These are phyloP conservation scores for Alsophila aescularia DNA, from an alignment of 2,888 invertebrate genomes.

Conservation along the genomic window DNA sequence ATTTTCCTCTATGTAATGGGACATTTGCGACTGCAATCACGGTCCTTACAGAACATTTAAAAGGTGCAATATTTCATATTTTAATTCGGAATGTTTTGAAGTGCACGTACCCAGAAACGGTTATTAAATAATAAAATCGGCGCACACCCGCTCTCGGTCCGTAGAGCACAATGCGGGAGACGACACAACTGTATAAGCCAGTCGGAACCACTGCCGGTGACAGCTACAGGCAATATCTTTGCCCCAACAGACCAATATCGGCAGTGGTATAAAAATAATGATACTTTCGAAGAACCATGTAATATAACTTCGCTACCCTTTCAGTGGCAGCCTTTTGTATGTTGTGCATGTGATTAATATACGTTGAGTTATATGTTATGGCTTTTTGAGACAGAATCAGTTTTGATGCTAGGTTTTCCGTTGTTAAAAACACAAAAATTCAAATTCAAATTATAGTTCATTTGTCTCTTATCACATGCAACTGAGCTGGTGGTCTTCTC, in stretches of 20 bases:
- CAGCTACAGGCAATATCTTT: slow-evolving; percentile 79
- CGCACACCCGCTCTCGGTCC: slow-evolving; percentile 48
- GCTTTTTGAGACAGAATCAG: too few relatives aligned
- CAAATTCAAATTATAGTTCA: too few relatives aligned
- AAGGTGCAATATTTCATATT: too few relatives aligned
- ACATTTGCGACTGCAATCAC: too few relatives aligned
- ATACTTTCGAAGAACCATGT: slow-evolving; percentile 46
- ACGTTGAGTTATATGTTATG: background rate
- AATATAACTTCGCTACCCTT: slow-evolving; percentile 44
- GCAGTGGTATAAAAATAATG: slow-evolving; percentile 67
- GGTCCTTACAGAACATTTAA: too few relatives aligned
- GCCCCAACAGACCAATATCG: slow-evolving; percentile 71
- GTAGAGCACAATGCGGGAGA: slow-evolving; percentile 51
- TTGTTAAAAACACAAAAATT: too few relatives aligned
- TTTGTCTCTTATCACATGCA: too few relatives aligned
- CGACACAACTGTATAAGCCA: slow-evolving; percentile 70
- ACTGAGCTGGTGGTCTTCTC: too few relatives aligned
- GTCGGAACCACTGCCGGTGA: slow-evolving; percentile 68
- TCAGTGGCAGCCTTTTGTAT: slow-evolving; percentile 27
- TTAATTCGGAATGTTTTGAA: too few relatives aligned
- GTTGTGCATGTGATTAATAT: slow-evolving; percentile 8
- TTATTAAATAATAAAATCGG: slow-evolving; percentile 42
- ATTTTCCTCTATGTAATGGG: too few relatives aligned
- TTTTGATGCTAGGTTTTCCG: too few relatives aligned
- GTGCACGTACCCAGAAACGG: background rate